A percentile compares a stretch with the other conserved stretches of the same genome.
These are phyloP conservation scores for Trachelus tabidus DNA, from an alignment of 2,888 invertebrate species.

Conservation along the genomic window DNA sequence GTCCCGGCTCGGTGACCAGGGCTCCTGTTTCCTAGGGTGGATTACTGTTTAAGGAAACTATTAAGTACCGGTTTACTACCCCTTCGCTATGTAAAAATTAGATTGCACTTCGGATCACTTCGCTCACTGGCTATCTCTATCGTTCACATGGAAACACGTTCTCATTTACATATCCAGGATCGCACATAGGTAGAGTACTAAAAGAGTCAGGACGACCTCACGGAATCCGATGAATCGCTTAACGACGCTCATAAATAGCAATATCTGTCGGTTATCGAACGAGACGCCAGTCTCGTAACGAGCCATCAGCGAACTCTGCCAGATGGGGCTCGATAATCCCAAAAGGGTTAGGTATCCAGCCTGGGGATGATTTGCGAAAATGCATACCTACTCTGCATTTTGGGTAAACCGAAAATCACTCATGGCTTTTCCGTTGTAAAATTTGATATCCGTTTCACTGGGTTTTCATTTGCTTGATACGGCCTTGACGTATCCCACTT, in stretches of 20 bases:
- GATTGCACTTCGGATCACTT: not conserved
- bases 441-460: slow-evolving; percentile 13
- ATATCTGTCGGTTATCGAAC: slow-evolving; percentile 63
- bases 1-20: slow-evolving; percentile 28
- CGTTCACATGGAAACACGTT: not conserved
- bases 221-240: slow-evolving; percentile 32
- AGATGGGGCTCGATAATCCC: slow-evolving; percentile 64
- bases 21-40: slow-evolving; percentile 30
- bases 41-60: slow-evolving; percentile 34
- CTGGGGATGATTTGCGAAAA: slow-evolving; percentile 57
- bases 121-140: not conserved
- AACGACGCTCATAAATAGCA: slow-evolving; percentile 58
- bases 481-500: slow-evolving; percentile 10
- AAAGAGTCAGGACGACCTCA: not conserved
- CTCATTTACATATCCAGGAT: not conserved
- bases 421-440: slow-evolving; percentile 20
- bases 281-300: slow-evolving; percentile 58
- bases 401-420: not conserved
- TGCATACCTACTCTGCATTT: slow-evolving; percentile 23
- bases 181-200: not conserved
- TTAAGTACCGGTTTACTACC: slow-evolving; percentile 2
- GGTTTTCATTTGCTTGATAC: not conserved
- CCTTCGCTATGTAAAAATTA: not conserved
- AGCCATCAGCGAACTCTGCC: slow-evolving; percentile 60
- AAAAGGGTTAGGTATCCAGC: slow-evolving; percentile 50